A percentile compares a stretch with the other conserved stretches of the same genome.
Conservation (phyloP, 2,797 vertebrate species). For the Syncerus caffer region DNA sequence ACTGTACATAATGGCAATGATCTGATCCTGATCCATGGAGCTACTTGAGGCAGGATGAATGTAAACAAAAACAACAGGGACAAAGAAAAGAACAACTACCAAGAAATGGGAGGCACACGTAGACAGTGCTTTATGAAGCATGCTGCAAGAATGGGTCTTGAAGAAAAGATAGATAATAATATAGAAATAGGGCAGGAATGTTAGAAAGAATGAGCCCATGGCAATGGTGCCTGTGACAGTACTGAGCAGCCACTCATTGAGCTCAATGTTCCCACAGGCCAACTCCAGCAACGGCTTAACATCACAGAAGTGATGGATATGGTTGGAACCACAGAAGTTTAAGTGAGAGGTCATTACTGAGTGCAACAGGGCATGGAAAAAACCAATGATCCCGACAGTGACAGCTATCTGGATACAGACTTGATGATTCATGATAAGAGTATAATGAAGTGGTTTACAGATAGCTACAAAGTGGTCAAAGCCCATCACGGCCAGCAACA, state of each 20-base stretch:
- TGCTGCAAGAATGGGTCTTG: conserved; percentile 43
- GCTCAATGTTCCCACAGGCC: conserved; percentile 50
- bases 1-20: conserved; percentile 63
- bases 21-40: conserved; percentile 43
- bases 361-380: conserved; percentile 62
- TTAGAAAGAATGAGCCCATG: conserved; percentile 30
- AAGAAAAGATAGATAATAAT: conserved; percentile 57
- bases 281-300: conserved; percentile 65
- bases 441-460: conserved; percentile 62
- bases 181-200: conserved; percentile 64
- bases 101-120: conserved; percentile 65
- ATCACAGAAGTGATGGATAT: conserved; percentile 68
- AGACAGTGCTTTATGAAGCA: conserved; percentile 62
- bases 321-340: conserved; percentile 54
- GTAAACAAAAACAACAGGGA: conserved; percentile 55
- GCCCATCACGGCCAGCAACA: conserved; percentile 59
- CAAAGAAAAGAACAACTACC: conserved; percentile 56
- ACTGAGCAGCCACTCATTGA: conserved; percentile 61
- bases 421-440: conserved; percentile 43
- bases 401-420: not conserved
- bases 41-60: conserved; percentile 21
- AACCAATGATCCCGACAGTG: conserved; percentile 38
- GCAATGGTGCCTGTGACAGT: conserved; percentile 28
- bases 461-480: conserved; percentile 69
- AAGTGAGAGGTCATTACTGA: conserved; percentile 45